A percentile compares a stretch with the other conserved stretches of the same genome.
Evolutionary conservation across 92 coral and sea anemone species (phyloP).

Genomic region (Diadumene lineata): DNA sequence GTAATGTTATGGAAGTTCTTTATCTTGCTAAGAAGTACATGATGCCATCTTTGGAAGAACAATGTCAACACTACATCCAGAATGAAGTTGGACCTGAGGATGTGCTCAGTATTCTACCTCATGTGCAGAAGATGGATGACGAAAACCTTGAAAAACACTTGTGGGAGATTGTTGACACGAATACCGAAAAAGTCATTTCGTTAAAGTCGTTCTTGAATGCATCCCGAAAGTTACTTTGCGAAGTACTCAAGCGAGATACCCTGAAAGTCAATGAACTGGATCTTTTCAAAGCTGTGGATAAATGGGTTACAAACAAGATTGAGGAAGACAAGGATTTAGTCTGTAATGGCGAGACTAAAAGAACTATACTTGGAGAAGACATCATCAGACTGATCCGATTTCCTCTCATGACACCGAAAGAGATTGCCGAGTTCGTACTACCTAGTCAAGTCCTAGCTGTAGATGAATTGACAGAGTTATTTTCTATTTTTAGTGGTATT

Average conservation of each 20-base stretch:
- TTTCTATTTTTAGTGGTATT: background rate
- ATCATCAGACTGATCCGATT: constrained; percentile 7
- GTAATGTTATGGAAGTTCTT: constrained; percentile 27
- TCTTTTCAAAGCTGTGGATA: constrained; percentile 27
- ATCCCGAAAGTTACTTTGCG: constrained; percentile 11
- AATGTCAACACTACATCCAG: background rate
- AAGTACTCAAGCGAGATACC: constrained; percentile 21
- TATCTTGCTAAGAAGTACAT: constrained; percentile 22
- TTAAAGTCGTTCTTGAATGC: constrained; percentile 15
- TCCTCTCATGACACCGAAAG: constrained; percentile 6
- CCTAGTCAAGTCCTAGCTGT: constrained; percentile 4
- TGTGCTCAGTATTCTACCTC: constrained; percentile 9
- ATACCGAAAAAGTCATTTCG: constrained; percentile 10
- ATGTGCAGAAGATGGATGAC: background rate
- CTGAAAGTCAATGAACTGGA: constrained; percentile 15
- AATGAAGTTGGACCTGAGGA: constrained; percentile 10
- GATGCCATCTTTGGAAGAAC: constrained; percentile 17
- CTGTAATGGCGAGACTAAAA: background rate
- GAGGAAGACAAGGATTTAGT: background rate
- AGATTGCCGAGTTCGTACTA: constrained; percentile 24
- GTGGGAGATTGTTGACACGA: constrained; percentile 13
- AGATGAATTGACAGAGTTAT: constrained; percentile 12
- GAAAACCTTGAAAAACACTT: background rate
- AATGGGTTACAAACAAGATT: constrained; percentile 17
- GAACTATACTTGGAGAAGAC: constrained; percentile 22